A percentile compares a stretch with the other conserved stretches of the same genome.
Evolutionary conservation across 2,888 invertebrate species (phyloP).

Genomic region (Harmothoe impar): DNA sequence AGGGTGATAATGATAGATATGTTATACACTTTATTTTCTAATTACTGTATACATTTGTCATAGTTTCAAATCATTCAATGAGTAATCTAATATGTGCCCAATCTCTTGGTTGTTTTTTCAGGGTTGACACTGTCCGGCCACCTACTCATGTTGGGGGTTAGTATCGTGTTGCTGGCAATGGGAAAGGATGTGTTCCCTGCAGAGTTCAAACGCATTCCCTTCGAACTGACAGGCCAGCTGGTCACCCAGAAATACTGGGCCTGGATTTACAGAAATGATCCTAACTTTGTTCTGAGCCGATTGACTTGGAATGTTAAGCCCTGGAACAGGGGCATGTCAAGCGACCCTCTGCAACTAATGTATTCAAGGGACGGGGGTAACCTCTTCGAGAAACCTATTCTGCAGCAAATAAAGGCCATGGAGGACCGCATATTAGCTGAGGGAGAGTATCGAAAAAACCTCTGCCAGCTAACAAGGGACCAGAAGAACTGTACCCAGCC

Average conservation of each 20-base stretch:
- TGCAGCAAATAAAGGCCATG: slow-evolving; percentile 63
- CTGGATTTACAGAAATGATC: slow-evolving; percentile 65
- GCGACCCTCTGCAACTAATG: slow-evolving; percentile 61
- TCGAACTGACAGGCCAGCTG: slow-evolving; percentile 63
- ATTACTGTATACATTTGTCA: background rate
- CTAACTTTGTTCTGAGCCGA: slow-evolving; percentile 35
- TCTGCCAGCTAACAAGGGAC: slow-evolving; percentile 65
- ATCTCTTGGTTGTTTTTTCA: slow-evolving; percentile 42
- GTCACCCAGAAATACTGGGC: slow-evolving; percentile 64
- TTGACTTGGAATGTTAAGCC: background rate
- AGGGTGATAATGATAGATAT: too few relatives aligned
- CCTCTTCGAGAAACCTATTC: slow-evolving; percentile 65
- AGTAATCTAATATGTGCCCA: background rate
- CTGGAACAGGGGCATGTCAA: slow-evolving; percentile 58
- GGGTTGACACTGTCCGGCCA: slow-evolving; percentile 66
- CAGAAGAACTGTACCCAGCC: slow-evolving; percentile 65
- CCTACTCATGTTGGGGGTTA: slow-evolving; percentile 61
- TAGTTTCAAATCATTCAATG: background rate
- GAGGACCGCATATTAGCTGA: slow-evolving; percentile 65
- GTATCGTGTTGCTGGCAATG: slow-evolving; percentile 54
- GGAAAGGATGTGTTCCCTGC: slow-evolving; percentile 68
- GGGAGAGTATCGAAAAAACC: slow-evolving; percentile 59
- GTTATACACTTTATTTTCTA: background rate
- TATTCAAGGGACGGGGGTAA: slow-evolving; percentile 63
- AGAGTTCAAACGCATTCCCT: slow-evolving; percentile 67